A percentile compares a stretch with the other conserved stretches of the same genome.
Conservation (phyloP, 2,888 invertebrate species). For the Aethes cnicana region DNA sequence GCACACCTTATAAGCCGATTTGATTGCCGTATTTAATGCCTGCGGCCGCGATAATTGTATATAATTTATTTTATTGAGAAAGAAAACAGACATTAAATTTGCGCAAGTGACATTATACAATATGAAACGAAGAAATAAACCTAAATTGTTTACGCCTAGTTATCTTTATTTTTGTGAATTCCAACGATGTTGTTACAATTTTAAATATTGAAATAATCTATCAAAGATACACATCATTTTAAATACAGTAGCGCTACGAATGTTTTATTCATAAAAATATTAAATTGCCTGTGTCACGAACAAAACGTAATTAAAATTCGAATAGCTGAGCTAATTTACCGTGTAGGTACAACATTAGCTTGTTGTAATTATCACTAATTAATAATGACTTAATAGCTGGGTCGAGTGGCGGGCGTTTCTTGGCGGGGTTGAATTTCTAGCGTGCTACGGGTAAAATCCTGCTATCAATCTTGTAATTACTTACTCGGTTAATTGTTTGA, state of each 20-base stretch:
- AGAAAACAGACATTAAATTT: constrained; percentile 11
- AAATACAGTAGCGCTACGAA: constrained; percentile 14
- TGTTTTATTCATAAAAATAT: constrained; percentile 6
- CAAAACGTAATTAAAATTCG: constrained; percentile 17
- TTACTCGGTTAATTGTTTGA: constrained; percentile 28
- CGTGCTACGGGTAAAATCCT: constrained; percentile 26
- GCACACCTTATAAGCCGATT: constrained; percentile 6
- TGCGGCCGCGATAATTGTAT: constrained; percentile 11
- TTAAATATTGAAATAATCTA: too few relatives aligned
- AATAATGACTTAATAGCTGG: constrained; percentile 33
- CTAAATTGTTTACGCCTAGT: constrained; percentile 21
- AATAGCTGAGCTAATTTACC: constrained; percentile 27
- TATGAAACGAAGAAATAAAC: constrained; percentile 16
- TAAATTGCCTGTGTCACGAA: constrained; percentile 3
- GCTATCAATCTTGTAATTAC: constrained; percentile 29
- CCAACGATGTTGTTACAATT: too few relatives aligned
- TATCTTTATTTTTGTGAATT: too few relatives aligned
- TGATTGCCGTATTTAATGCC: constrained; percentile 18
- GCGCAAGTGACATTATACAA: constrained; percentile 19
- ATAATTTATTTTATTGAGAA: constrained; percentile 18
- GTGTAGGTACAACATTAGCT: constrained; percentile 21
- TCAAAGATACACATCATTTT: too few relatives aligned
- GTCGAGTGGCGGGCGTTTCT: constrained; percentile 24
- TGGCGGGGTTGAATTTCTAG: constrained; percentile 26
- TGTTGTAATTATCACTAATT: constrained; percentile 30